These are phyloP conservation scores for Oncopodura yosiiana DNA, from an alignment of 1,140 invertebrate genomes.

Conservation along the genomic window DNA sequence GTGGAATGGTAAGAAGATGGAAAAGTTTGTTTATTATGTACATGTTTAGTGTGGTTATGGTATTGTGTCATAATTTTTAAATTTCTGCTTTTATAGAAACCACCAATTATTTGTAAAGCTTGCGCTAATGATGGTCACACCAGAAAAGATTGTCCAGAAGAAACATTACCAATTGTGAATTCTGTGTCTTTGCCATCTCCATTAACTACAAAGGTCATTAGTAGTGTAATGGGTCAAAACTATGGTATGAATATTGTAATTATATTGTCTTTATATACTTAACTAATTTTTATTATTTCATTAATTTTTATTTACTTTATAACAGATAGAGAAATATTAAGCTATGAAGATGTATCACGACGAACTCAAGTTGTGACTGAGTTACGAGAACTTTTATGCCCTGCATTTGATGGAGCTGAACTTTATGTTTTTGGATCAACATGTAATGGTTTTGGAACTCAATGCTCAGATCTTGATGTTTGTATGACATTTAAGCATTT, in stretches of 20 bases:
- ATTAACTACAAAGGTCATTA: constrained; percentile 35
- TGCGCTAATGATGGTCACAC: constrained; percentile 49
- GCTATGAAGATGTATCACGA: constrained; percentile 37
- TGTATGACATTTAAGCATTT: constrained; percentile 48
- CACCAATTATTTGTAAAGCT: constrained; percentile 43
- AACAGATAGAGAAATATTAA: constrained; percentile 39
- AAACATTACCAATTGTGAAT: constrained; percentile 42
- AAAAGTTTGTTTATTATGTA: not conserved
- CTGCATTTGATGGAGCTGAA: constrained; percentile 39
- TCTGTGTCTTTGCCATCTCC: constrained; percentile 38
- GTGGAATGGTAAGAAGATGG: constrained; percentile 15
- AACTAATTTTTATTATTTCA: constrained; percentile 16
- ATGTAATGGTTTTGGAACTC: constrained; percentile 53
- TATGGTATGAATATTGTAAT: constrained; percentile 1
- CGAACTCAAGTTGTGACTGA: constrained; percentile 39
- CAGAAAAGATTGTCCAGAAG: constrained; percentile 46
- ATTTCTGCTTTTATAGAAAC: constrained; percentile 37
- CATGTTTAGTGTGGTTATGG: not conserved
- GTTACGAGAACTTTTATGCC: constrained; percentile 37
- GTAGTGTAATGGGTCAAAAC: constrained; percentile 32
- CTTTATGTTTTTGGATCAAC: constrained; percentile 53
- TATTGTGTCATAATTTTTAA: not conserved
- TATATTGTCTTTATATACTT: not conserved
- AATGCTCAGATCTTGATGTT: constrained; percentile 52
- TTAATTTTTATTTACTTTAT: constrained; percentile 11